Percentiles rank a stretch among this genome's conserved stretches.
These are phyloP conservation scores for Platygyra sinensis DNA, from an alignment of 64 coral and sea anemone genomes.

Conservation along the genomic window DNA sequence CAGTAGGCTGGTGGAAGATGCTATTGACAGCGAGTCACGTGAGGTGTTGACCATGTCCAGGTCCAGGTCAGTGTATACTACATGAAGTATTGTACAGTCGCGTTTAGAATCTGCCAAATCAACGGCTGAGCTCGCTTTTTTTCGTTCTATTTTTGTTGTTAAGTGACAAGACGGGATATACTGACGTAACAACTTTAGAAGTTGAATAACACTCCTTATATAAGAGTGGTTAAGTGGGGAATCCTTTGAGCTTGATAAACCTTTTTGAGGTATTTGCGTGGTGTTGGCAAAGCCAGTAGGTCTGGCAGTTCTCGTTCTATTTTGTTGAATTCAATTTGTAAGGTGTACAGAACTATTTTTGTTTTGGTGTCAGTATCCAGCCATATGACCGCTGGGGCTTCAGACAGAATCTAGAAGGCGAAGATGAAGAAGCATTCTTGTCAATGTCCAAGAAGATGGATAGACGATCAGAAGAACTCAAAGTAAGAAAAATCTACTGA, in stretches of 20 bases:
- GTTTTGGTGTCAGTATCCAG: conserved; percentile 49
- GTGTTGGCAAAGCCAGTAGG: too few relatives aligned
- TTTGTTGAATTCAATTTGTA: not conserved
- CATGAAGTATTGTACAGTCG: not conserved
- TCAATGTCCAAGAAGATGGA: conserved; percentile 64
- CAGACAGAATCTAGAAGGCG: conserved; percentile 58
- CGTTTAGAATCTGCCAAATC: too few relatives aligned
- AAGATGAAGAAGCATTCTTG: conserved; percentile 69
- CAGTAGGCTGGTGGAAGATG: conserved; percentile 50
- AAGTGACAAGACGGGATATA: not conserved
- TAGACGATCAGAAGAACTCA: conserved; percentile 64
- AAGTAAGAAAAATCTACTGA: not conserved
- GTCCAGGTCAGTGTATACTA: conserved; percentile 36
- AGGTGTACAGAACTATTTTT: not conserved
- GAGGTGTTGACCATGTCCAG: conserved; percentile 39
- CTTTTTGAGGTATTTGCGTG: too few relatives aligned
- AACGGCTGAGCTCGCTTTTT: not conserved
- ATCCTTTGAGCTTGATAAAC: too few relatives aligned
- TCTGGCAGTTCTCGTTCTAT: too few relatives aligned
- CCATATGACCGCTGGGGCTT: conserved; percentile 76
- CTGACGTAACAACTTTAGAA: too few relatives aligned
- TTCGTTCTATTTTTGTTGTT: not conserved
- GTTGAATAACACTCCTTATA: too few relatives aligned
- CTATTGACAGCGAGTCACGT: conserved; percentile 60
- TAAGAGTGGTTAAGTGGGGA: too few relatives aligned